phyloP scores from a whole-genome alignment of 2,113 vertebrate genomes.

The Oceanodroma tethys region DNA sequence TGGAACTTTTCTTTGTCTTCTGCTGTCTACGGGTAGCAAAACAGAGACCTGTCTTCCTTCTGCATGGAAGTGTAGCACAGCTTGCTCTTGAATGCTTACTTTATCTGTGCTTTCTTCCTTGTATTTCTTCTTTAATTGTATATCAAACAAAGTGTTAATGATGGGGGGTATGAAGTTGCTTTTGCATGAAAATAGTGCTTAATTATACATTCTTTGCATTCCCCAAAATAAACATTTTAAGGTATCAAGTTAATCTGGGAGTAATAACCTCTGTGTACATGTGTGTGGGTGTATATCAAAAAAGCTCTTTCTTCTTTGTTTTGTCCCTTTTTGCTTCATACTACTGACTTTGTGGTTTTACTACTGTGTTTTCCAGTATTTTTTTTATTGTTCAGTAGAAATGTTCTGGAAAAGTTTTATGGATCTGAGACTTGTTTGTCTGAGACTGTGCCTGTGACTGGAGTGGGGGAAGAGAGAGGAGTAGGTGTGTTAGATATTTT shows the following conservation, averaged over 20 bases:
- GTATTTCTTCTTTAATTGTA: neutral
- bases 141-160: neutral
- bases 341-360: neutral
- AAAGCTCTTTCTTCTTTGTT: slow-evolving; percentile 4
- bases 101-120: neutral
- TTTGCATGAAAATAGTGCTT: neutral
- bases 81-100: neutral
- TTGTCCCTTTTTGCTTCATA: neutral
- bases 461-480: neutral
- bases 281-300: neutral
- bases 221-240: neutral
- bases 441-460: neutral
- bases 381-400: neutral
- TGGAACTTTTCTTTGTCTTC: neutral
- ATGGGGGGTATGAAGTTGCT: neutral
- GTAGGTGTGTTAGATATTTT: neutral
- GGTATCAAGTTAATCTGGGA: neutral
- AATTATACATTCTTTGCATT: neutral
- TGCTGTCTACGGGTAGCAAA: neutral
- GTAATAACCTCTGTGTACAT: neutral
- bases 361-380: neutral
- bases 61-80: neutral
- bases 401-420: neutral
- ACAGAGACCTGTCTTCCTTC: neutral
- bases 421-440: neutral